Evolutionary conservation across 1,140 invertebrate genomes (phyloP), one percentile per base, ranked within the genome.

Genomic region (Tribolium castaneum): DNA sequence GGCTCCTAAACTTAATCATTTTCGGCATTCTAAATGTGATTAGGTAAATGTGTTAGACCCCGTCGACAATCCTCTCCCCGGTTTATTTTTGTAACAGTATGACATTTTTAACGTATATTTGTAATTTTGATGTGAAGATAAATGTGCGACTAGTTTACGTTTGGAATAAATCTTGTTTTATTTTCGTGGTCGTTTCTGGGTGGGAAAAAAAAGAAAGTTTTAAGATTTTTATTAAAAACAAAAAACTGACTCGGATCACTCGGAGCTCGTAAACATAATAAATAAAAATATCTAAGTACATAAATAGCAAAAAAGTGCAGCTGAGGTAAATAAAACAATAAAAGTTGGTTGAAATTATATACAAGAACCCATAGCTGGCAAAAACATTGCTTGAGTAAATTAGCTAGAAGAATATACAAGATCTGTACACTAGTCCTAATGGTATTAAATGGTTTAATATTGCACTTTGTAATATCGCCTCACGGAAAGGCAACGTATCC

Each of bases 351-450:
- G 10, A 66, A 66, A 66, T 35, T 66, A 66, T 66, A 66, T 66
- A 66, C 59, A 66, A 59, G 54, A 59, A 66, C 59, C 59, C 59
- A 66, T 66, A 34, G 59, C 59, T 62, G 34, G 59, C 30, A 66
- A 66, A 19, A 59, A 25, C 54, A 59, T 72, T 49, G 74, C 51
- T 6, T 66, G 14, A 82, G 81, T 76, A 80, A 81, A 62, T 78
- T 82, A 51, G 70, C 81, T 45, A 81, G 80, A 77, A 78, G 75
- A 73, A 71, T 82, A 66, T 75, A 77, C 79, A 80, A 75, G 73
- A 54, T 80, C 72, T 80, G 79, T 78, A 80, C 79, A 80, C 62
- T 80, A 78, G 51, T 13, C 72, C 70, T 77, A 73, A 72, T 49
- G 74, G 62, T 80, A 76, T 70, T 76, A 78, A 75, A 70, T 78